Evolutionary conservation across 2,113 vertebrate genomes (phyloP).

Genomic region (Fregata magnificens): DNA sequence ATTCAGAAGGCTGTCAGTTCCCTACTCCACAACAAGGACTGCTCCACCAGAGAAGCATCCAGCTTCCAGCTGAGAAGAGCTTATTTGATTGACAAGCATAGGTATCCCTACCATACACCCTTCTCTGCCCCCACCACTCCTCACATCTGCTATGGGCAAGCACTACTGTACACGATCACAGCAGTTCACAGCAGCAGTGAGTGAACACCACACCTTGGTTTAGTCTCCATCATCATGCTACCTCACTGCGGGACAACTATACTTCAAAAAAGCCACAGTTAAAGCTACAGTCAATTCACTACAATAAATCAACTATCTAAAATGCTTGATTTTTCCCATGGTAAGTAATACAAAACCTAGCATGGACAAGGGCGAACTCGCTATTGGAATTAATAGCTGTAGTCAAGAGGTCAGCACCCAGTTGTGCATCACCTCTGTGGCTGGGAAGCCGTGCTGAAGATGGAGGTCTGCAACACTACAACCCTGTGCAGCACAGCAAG

Average conservation of each 20-base stretch:
- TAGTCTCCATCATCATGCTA: not conserved
- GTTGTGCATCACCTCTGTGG: not conserved
- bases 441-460: not conserved
- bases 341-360: not conserved
- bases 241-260: not conserved
- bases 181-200: not conserved
- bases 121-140: not conserved
- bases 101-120: rapidly evolving
- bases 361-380: not conserved
- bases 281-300: not conserved
- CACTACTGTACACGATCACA: not conserved
- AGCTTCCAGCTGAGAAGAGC: not conserved
- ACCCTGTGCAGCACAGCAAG: not conserved
- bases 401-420: not conserved
- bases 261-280: not conserved
- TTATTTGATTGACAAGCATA: not conserved
- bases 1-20: not conserved
- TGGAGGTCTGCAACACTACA: not conserved
- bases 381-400: not conserved
- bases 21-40: not conserved
- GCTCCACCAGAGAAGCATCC: not conserved
- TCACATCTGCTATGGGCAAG: not conserved
- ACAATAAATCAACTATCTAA: not conserved
- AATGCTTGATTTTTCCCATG: not conserved
- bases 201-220: not conserved